These are phyloP conservation scores for Xiphydria camelus DNA, from an alignment of 2,888 invertebrate genomes.

Conservation along the genomic window DNA sequence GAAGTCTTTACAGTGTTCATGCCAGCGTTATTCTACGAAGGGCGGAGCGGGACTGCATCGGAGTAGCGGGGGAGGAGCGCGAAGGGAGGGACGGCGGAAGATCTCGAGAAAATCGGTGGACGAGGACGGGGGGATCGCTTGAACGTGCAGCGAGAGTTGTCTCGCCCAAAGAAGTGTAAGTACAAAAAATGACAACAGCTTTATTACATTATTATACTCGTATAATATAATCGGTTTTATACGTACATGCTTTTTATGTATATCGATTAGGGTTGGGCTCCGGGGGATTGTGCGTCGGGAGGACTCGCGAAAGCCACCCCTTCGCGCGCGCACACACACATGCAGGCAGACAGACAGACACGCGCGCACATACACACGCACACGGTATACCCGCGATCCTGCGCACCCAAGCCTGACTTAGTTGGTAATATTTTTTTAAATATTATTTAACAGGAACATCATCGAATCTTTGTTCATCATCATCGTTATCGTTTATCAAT, in stretches of 20 bases:
- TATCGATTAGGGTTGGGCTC: conserved; percentile 3
- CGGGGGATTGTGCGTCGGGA: neutral
- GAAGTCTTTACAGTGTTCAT: conserved; percentile 45
- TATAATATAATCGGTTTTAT: conserved; percentile 36
- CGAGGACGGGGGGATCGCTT: too few species aligned
- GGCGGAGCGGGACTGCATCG: conserved; percentile 5
- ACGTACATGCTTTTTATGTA: conserved; percentile 23
- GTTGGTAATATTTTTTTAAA: conserved; percentile 44
- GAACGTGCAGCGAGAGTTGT: conserved; percentile 1
- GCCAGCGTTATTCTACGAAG: too few species aligned
- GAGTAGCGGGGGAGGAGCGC: neutral
- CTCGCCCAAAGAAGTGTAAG: conserved; percentile 43
- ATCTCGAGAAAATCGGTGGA: conserved; percentile 10
- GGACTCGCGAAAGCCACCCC: too few species aligned
- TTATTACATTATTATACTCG: conserved; percentile 38
- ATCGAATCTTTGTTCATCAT: conserved; percentile 54
- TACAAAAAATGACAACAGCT: conserved; percentile 50
- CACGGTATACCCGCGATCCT: too few species aligned
- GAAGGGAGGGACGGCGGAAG: conserved; percentile 1
- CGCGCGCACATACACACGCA: too few species aligned
- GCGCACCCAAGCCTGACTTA: conserved; percentile 49
- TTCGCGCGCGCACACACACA: too few species aligned
- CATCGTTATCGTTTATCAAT: conserved; percentile 11
- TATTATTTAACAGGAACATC: conserved; percentile 57
- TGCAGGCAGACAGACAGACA: too few species aligned